Evolutionary conservation across 2,113 vertebrate genomes (phyloP), one percentile per base, ranked within the genome.

Genomic region (Megaptera novaeangliae): DNA sequence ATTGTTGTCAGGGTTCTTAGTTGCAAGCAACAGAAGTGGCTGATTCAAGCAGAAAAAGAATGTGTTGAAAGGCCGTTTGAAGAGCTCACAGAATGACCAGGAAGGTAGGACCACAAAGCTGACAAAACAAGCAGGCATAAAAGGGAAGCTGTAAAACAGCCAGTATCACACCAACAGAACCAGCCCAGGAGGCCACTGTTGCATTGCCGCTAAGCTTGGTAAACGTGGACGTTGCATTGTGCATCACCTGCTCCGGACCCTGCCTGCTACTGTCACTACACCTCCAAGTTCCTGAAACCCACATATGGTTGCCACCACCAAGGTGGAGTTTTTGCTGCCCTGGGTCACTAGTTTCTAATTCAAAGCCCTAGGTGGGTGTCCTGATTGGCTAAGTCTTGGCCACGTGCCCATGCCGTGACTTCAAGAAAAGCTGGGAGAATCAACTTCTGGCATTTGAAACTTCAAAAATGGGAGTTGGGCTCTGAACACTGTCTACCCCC

Each of bases 31-130:
- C 66, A 92, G 72, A 93, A 95, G 78, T 59, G 18, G 82, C 95
- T 97, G 98, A 93, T 86, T 66, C 83, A 93, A 95, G 96, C 89
- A 83, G 36, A 64, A 93, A 88, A 71, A 44, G 49, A 63, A 59
- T 39, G 41, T 52, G 25, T 96, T 95, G 96, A 93, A 95, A 97
- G 66, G 59, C 74, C 87, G 87, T 87, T 77, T 77, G 64, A 66
- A 90, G 61, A 61, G 82, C n/a, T 80, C 78, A 95, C 44, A 52
- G 92, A 85, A 88, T 91, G 84, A 84, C 57, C 34, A 39, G 83
- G 87, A 95, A 87, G 84, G 55, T 44, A 90, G 88, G 29, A 71
- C 34, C n/a, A 71, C 49, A 81, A 86, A 94, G 77, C 66, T 63
- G 88, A 93, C 23, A 31, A 69, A 94, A 82, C 29, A 63, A 15